Base-by-base conservation (phyloP, 2,113 vertebrate species). In the Pygoscelis antarcticus region DNA sequence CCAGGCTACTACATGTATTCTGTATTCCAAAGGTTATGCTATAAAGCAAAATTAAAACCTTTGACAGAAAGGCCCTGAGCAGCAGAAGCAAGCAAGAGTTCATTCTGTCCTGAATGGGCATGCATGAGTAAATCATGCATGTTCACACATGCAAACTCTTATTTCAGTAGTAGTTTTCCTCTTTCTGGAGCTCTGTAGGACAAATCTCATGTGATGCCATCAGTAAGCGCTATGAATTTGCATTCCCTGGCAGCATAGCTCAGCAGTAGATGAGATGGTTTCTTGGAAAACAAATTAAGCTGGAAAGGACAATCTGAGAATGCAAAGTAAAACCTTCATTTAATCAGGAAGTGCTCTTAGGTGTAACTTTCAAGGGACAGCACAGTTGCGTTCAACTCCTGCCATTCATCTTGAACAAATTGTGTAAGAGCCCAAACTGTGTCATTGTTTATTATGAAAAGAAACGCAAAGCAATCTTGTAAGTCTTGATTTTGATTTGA, bases 401-500 rank as follows among this genome's bases (percentile, higher is more conserved):
- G 91, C 88, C 69, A 75, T 91, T 96, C 42, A 72, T 85, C 90
- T 75, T 82, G 62, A 60, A 93, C 46, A 92, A 91, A 74, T 74
- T 47, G 36, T 81, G 42, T 91, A 78, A 93, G 91, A 96, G 85
- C 58, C 18, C 21, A 34, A 92, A 94, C 58, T 52, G 11, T 4
- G 77, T 83, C 57, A 62, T 65, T 79, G n/a, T 90, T 94, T 58
- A 38, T 74, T 86, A 95, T 76, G 88, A 95, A 96, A 95, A 94
- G 85, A 97, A 96, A 95, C 29, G 42, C 77, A 97, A 96, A 96
- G 29, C 75, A 72, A 83, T 66, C 90, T 97, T 93, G 38, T 93
- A 76, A 69, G 91, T 97, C 80, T 81, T 79, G 69, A 83, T 92
- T 97, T 98, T 60, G 29, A 96, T 97, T 97, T 97, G 93, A 96